phyloP scores from a whole-genome alignment of 2,113 vertebrate species.

The Brevimyrus niger region DNA sequence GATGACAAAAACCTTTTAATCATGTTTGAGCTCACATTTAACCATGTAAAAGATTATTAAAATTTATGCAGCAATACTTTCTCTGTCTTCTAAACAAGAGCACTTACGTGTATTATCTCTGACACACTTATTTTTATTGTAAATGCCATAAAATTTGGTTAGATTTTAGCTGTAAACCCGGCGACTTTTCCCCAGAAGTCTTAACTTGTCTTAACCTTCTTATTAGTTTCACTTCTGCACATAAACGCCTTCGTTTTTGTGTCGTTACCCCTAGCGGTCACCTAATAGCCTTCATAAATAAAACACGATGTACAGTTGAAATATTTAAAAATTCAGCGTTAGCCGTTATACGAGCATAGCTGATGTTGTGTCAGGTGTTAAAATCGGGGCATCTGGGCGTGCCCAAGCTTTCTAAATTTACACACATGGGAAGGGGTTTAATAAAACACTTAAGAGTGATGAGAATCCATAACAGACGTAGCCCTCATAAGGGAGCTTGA shows the following conservation, averaged over 20 bases:
- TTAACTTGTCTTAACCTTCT: background rate
- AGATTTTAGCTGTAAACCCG: background rate
- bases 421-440: background rate
- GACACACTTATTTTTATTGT: background rate
- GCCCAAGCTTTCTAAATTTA: too few relatives aligned
- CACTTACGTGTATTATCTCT: background rate
- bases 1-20: background rate
- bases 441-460: background rate
- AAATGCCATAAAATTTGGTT: background rate
- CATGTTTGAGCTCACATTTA: background rate
- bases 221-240: background rate
- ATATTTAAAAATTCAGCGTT: slow-evolving; percentile 4
- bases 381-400: background rate
- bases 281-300: slow-evolving; percentile 13
- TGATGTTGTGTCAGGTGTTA: background rate
- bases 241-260: background rate
- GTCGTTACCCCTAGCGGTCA: background rate
- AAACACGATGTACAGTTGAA: background rate
- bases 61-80: background rate
- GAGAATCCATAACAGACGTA: background rate
- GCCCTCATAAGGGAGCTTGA: background rate
- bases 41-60: background rate
- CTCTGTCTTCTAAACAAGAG: background rate
- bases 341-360: background rate
- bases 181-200: background rate